These are phyloP conservation scores for Phoeniculus purpureus DNA, from an alignment of 2,797 vertebrate genomes.

Conservation along the genomic window DNA sequence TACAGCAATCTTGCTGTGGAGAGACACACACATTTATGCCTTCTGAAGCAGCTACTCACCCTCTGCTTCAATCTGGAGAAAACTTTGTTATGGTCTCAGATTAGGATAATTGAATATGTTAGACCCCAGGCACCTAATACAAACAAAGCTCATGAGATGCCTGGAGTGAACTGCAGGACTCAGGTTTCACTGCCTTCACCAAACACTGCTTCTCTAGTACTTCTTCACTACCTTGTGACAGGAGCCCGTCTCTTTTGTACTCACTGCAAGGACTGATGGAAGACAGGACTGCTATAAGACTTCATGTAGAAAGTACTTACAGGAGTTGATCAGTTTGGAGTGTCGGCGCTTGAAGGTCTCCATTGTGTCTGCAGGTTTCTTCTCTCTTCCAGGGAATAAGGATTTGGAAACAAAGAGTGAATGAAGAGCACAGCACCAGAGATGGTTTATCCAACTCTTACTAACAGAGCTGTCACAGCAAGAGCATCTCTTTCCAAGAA, in stretches of 20 bases:
- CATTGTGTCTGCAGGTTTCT: slow-evolving; percentile 61
- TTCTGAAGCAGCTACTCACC: not conserved
- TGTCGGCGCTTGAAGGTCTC: slow-evolving; percentile 73
- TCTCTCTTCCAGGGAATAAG: slow-evolving; percentile 68
- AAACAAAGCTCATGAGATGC: not conserved
- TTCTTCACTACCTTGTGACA: not conserved
- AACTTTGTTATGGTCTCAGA: not conserved
- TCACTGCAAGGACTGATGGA: not conserved
- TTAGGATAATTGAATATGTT: not conserved
- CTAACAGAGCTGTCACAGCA: not conserved
- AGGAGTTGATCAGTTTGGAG: slow-evolving; percentile 80
- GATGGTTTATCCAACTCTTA: not conserved
- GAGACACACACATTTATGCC: not conserved
- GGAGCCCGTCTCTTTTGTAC: not conserved
- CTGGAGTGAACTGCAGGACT: accelerated
- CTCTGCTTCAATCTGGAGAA: not conserved
- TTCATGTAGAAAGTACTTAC: slow-evolving; percentile 67
- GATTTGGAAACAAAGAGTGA: not conserved
- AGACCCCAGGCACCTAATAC: not conserved
- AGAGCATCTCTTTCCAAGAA: not conserved
- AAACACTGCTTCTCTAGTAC: not conserved
- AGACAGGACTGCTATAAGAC: not conserved
- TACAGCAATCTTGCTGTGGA: slow-evolving; percentile 77
- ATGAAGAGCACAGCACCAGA: not conserved
- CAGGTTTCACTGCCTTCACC: not conserved